Percentiles rank a stretch among this genome's conserved stretches.
These are phyloP conservation scores for Philhelius pedissequus DNA, from an alignment of 2,888 invertebrate species.

Conservation along the genomic window DNA sequence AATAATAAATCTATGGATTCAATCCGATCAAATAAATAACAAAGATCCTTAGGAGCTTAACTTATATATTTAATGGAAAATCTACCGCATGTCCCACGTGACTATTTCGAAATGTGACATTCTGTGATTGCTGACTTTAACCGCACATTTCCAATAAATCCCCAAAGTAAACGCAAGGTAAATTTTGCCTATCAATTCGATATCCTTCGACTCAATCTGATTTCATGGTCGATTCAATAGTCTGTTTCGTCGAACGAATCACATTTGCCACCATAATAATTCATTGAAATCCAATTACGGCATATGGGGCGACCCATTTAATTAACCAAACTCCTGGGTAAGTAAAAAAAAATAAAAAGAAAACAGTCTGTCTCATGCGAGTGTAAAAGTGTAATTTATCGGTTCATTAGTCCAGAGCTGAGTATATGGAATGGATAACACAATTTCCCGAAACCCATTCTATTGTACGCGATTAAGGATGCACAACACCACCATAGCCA, in stretches of 20 bases:
- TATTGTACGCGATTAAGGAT: constrained; percentile 12
- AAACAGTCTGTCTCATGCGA: background rate
- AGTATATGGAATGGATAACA: constrained; percentile 47
- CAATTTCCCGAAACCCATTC: constrained; percentile 28
- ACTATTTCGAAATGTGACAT: background rate
- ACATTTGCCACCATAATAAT: constrained; percentile 32
- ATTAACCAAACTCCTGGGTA: constrained; percentile 31
- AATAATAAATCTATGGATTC: background rate
- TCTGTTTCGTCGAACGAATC: background rate
- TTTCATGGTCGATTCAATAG: background rate
- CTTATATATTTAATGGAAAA: background rate
- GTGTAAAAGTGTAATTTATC: constrained; percentile 59
- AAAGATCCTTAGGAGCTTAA: background rate
- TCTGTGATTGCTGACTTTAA: background rate
- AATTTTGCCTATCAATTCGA: background rate
- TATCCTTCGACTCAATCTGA: constrained; percentile 13
- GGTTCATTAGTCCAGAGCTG: constrained; percentile 54
- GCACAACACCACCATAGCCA: background rate
- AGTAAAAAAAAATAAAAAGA: background rate
- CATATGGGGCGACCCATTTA: constrained; percentile 18
- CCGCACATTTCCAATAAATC: background rate
- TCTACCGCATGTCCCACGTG: background rate
- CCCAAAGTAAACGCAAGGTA: background rate
- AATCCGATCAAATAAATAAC: background rate
- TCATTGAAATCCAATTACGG: constrained; percentile 46